Evolutionary conservation across 2,113 vertebrate genomes (phyloP), one percentile per base, ranked within the genome.

Genomic region (Bos javanicus): DNA sequence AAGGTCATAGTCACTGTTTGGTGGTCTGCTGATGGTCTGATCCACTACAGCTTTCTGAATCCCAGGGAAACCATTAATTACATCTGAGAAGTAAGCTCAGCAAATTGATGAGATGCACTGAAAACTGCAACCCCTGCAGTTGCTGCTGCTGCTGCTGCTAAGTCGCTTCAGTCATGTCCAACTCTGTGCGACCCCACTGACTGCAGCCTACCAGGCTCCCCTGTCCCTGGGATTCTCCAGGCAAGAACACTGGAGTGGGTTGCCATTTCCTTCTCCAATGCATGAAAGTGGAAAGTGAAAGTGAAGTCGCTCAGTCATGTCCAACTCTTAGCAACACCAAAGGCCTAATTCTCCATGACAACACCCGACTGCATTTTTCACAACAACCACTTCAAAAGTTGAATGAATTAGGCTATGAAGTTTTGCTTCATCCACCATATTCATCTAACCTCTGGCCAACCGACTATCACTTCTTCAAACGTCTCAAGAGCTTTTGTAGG

Each of bases 351-450:
- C 23, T 76, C 11, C 12, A 7, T 26, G 12, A 76, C 12, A 10
- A 39, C 71, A 76, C 6, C 23, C 0, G 0, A 43, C 71, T 43
- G 12, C 39, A 4, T 7, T 3, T 43, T 1, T 25, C 23, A 76
- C 39, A 76, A 43, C 23, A 3, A 43, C 21, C 12, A 14, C 6
- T 43, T 43, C 71, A 43, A 25, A 74, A 26, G 12, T 13, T 26
- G 71, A 76, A 43, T 43, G 71, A 76, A 43, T 76, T 76, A 26
- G 23, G 6, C 71, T 43, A 43, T 15, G 23, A 43, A 7, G 39
- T 76, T 43, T 76, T 76, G 11, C 71, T 43, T 74, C 71, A 74
- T 25, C 21, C 21, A 43, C 36, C 36, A 14, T 76, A 26, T 43
- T 76, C 36, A 76, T 26, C 21, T 76, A 26, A 43, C 39, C 11